A percentile compares a stretch with the other conserved stretches of the same genome.
Conservation (phyloP, 2,113 vertebrate genomes). For the Platichthys stellatus region DNA sequence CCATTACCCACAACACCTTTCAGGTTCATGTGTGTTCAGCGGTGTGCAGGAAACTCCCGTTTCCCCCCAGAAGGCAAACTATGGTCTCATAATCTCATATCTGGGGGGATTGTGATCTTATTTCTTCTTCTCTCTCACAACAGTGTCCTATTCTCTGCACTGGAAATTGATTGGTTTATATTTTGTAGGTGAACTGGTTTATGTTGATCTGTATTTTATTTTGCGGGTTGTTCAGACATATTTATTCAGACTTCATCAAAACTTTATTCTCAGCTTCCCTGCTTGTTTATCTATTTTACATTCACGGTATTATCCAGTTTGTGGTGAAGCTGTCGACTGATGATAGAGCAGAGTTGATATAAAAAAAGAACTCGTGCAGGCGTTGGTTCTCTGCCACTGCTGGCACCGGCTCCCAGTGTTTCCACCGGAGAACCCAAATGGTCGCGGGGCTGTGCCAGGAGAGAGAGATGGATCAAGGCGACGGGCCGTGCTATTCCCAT, state of each 20-base stretch:
- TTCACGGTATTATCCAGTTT: constrained; percentile 1
- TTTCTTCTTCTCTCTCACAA: not conserved
- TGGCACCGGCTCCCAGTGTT: constrained; percentile 58
- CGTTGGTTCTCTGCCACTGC: constrained; percentile 58
- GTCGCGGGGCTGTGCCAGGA: constrained; percentile 61
- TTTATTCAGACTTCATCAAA: no score
- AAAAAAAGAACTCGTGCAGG: constrained; percentile 57
- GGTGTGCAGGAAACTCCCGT: not conserved
- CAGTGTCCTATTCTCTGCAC: not conserved
- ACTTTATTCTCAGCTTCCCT: not conserved
- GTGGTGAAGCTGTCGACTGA: constrained; percentile 30
- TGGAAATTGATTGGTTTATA: not conserved
- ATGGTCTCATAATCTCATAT: not conserved
- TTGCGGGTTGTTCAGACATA: no score
- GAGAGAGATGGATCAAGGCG: constrained; percentile 61
- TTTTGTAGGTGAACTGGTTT: no score
- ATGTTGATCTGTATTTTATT: not conserved
- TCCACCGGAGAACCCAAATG: constrained; percentile 68
- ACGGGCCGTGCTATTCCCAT: constrained; percentile 62
- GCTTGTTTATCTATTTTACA: constrained; percentile 17
- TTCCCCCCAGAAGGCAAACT: constrained; percentile 3
- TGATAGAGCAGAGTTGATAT: constrained; percentile 52
- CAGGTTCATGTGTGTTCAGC: constrained; percentile 1
- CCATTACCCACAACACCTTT: not conserved
- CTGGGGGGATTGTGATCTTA: not conserved